A percentile compares a stretch with the other conserved stretches of the same genome.
These are phyloP conservation scores for Delphinus delphis DNA, from an alignment of 2,113 vertebrate genomes.

Conservation along the genomic window DNA sequence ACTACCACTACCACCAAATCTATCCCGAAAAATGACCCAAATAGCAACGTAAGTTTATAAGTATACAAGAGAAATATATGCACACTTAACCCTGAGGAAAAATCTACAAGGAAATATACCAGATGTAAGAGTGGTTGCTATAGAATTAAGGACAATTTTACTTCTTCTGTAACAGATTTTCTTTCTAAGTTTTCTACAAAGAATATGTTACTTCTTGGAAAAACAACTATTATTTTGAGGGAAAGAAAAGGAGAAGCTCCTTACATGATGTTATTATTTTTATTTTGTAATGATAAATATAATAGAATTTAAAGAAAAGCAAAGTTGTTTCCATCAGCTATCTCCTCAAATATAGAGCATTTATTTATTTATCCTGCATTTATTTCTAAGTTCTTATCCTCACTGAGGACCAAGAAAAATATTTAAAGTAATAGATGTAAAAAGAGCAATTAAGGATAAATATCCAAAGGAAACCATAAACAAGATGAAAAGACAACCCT, in stretches of 20 bases:
- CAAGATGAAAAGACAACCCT: too few relatives aligned
- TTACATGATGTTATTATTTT: not conserved
- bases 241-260: not conserved
- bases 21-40: not conserved
- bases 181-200: constrained; percentile 18
- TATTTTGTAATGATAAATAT: not conserved
- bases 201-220: not conserved
- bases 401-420: not conserved
- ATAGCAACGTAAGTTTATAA: not conserved
- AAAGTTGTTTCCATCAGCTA: not conserved
- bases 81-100: not conserved
- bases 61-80: not conserved
- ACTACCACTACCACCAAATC: not conserved
- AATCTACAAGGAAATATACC: not conserved
- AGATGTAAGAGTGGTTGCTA: not conserved
- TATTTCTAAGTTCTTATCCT: not conserved
- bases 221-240: not conserved
- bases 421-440: not conserved
- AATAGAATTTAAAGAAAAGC: not conserved
- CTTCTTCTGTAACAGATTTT: not conserved
- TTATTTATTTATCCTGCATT: not conserved
- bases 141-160: not conserved
- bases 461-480: too few relatives aligned
- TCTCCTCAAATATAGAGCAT: not conserved
- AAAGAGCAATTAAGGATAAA: not conserved